phyloP scores from a whole-genome alignment of 2,888 invertebrate species.

The Cabera pusaria region DNA sequence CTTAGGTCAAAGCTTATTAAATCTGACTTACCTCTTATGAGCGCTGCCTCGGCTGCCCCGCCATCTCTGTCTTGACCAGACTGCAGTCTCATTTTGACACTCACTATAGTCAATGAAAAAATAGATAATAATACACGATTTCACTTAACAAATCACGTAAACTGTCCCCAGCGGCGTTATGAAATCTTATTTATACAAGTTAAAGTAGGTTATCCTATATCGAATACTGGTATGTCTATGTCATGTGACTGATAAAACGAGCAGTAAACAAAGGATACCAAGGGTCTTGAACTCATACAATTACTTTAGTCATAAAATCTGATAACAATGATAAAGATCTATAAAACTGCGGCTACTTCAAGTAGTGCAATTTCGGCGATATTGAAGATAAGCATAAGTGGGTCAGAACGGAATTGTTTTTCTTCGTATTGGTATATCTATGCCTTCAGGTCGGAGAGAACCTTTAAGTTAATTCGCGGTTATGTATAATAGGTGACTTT shows the following conservation, averaged over 20 bases:
- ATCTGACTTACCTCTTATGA: constrained; percentile 47
- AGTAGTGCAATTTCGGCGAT: constrained; percentile 8
- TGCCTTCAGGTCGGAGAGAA: no score
- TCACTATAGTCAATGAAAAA: no score
- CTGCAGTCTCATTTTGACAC: constrained; percentile 57
- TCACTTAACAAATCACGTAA: constrained; percentile 28
- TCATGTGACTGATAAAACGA: constrained; percentile 69
- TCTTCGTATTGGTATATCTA: no score
- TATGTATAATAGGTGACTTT: no score
- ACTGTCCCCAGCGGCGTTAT: constrained; percentile 48
- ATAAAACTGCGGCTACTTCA: constrained; percentile 19
- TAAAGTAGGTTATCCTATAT: constrained; percentile 78
- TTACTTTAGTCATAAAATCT: constrained; percentile 31
- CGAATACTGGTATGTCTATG: constrained; percentile 36
- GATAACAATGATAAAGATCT: constrained; percentile 32
- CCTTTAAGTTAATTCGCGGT: no score
- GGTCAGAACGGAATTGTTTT: no score
- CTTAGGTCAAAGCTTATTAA: no score
- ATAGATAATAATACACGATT: constrained; percentile 24
- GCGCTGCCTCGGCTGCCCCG: constrained; percentile 59
- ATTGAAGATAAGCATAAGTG: constrained; percentile 2
- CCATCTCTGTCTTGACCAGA: constrained; percentile 74
- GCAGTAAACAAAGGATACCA: constrained; percentile 46
- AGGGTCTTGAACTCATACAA: constrained; percentile 35
- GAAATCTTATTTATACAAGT: constrained; percentile 68